Evolutionary conservation across 2,113 vertebrate genomes (phyloP).

Genomic region (Craseonycteris thonglongyai): DNA sequence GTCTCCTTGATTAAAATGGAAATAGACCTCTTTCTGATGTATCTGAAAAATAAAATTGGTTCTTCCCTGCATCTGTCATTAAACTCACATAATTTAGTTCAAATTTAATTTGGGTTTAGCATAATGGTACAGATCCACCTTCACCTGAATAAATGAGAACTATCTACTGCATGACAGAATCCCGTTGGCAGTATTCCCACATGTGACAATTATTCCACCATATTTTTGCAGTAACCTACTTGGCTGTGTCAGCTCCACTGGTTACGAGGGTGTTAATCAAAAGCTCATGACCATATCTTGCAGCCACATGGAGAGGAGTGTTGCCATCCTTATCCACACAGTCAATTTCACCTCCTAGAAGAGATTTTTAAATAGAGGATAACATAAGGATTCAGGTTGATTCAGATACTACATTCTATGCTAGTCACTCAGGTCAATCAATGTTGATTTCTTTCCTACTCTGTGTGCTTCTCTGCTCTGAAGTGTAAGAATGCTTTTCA

Average conservation of each 20-base stretch:
- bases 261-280: slow-evolving; percentile 97
- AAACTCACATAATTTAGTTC: slow-evolving; percentile 10
- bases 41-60: not conserved
- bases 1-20: not conserved
- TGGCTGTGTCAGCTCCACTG: slow-evolving; percentile 92
- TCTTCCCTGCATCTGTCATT: not conserved
- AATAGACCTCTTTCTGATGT: not conserved
- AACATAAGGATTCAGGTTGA: not conserved
- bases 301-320: slow-evolving; percentile 95
- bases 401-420: not conserved
- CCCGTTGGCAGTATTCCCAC: not conserved
- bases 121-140: not conserved
- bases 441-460: not conserved
- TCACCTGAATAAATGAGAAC: not conserved
- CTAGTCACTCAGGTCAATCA: fast-evolving
- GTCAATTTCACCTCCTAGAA: slow-evolving; percentile 94
- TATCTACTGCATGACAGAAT: not conserved
- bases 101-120: slow-evolving; percentile 37
- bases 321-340: slow-evolving; percentile 96
- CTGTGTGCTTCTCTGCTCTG: not conserved
- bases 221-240: slow-evolving; percentile 79
- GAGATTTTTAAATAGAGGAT: slow-evolving; percentile 56
- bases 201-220: not conserved
- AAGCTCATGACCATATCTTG: slow-evolving; percentile 94
- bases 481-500: not conserved